A percentile compares a stretch with the other conserved stretches of the same genome.
Evolutionary conservation across 2,113 vertebrate species (phyloP).

Genomic region (Osmerus mordax): DNA sequence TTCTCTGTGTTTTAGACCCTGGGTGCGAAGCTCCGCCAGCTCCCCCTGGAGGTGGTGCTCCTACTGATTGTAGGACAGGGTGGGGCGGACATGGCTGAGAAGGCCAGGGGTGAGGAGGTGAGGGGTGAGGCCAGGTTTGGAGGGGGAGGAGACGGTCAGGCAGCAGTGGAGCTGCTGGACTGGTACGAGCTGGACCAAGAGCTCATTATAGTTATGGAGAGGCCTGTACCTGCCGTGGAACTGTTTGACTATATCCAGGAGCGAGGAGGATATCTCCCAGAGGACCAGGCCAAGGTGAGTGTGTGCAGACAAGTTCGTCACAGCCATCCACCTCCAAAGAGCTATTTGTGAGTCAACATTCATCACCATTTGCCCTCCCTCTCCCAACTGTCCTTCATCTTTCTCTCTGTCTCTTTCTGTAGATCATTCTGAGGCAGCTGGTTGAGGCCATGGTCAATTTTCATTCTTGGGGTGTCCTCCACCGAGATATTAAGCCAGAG

Average conservation of each 20-base stretch:
- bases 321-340: too few species aligned
- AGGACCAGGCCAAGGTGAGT: constrained; percentile 10
- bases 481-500: constrained; percentile 10
- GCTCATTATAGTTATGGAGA: constrained; percentile 10
- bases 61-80: constrained; percentile 2
- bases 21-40: neutral
- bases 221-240: constrained; percentile 12
- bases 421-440: constrained; percentile 14
- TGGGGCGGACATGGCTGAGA: too few species aligned
- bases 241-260: constrained; percentile 14
- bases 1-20: neutral
- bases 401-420: neutral
- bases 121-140: neutral
- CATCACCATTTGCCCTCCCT: neutral
- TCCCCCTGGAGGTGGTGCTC: constrained; percentile 14
- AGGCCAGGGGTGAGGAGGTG: neutral
- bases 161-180: neutral
- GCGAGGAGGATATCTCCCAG: neutral
- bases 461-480: neutral
- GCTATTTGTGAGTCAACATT: too few species aligned
- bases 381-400: neutral
- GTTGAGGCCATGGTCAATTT: constrained; percentile 2
- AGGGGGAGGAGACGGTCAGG: neutral
- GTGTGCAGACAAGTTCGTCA: too few species aligned
- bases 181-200: constrained; percentile 10